A percentile compares a stretch with the other conserved stretches of the same genome.
Evolutionary conservation across 2,888 invertebrate species (phyloP).

Genomic region (Eupithecia inturbata): DNA sequence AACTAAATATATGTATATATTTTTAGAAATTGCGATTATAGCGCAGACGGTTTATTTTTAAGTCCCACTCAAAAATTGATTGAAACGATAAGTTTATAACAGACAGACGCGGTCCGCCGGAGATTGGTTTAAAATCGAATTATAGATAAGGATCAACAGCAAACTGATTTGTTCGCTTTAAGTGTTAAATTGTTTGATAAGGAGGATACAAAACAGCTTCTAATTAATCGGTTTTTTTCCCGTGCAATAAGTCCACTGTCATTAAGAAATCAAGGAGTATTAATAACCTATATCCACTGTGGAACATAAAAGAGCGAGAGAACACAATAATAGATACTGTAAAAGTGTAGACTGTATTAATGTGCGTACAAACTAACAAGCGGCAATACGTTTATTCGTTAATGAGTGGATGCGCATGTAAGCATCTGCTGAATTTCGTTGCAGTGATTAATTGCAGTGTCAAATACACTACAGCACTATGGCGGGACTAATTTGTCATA

Average conservation of each 20-base stretch:
- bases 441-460: constrained; percentile 34
- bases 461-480: constrained; percentile 31
- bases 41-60: not conserved
- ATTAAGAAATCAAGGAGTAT: not conserved
- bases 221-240: not conserved
- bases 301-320: not conserved
- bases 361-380: not conserved
- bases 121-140: not conserved
- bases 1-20: not conserved
- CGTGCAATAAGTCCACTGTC: not conserved
- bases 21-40: not conserved
- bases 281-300: not conserved
- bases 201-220: not conserved
- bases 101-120: not conserved
- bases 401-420: not conserved
- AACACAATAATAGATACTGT: not conserved
- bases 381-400: not conserved
- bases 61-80: not conserved
- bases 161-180: not conserved
- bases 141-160: not conserved
- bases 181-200: not conserved
- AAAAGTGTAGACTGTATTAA: not conserved
- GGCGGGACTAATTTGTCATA: constrained; percentile 30
- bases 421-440: constrained; percentile 2
- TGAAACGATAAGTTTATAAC: not conserved